A percentile compares a stretch with the other conserved stretches of the same genome.
Evolutionary conservation across 1,140 invertebrate species (phyloP).

Genomic region (Drosophila malerkotliana): DNA sequence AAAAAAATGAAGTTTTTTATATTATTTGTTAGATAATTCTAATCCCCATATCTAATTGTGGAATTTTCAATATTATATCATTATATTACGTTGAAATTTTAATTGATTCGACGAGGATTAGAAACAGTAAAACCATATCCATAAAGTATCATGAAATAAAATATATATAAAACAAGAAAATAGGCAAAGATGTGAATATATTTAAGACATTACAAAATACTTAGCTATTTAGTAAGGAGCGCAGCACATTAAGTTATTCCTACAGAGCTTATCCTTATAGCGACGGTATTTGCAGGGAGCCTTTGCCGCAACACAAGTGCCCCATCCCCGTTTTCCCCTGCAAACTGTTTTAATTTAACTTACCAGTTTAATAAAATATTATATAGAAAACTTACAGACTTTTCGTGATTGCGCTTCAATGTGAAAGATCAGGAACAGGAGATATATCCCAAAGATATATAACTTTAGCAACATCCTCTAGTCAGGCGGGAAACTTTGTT

Average conservation of each 20-base stretch:
- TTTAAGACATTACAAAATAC: neutral
- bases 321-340: slow-evolving; percentile 4
- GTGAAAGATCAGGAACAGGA: neutral
- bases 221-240: neutral
- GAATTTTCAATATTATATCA: neutral
- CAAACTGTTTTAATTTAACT: neutral
- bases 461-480: slow-evolving; percentile 1
- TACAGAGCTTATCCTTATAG: neutral
- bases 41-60: neutral
- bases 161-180: neutral
- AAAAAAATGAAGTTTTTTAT: neutral
- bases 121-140: neutral
- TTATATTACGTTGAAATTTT: neutral
- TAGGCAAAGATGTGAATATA: neutral
- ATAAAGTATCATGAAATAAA: no score
- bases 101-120: neutral
- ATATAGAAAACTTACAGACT: slow-evolving; percentile 7
- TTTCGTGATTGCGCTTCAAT: neutral
- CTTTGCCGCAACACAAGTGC: neutral
- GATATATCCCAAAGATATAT: neutral
- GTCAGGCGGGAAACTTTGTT: neutral
- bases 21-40: neutral
- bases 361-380: neutral
- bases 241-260: neutral
- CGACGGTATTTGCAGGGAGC: neutral